These are phyloP conservation scores for Etheostoma spectabile DNA, from an alignment of 2,113 vertebrate genomes.

Conservation along the genomic window DNA sequence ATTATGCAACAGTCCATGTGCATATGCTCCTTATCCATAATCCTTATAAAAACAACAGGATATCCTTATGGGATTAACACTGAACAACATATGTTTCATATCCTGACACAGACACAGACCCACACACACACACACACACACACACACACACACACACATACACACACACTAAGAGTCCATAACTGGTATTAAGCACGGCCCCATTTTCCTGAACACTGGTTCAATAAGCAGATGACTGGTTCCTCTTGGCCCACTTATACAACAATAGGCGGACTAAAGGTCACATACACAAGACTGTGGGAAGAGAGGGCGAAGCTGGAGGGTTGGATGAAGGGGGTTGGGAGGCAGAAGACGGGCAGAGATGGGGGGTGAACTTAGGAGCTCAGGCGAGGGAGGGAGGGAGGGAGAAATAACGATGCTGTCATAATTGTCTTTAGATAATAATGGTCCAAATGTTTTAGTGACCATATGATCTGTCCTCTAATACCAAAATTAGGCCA, in stretches of 20 bases:
- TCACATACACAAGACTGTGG: conserved; percentile 61
- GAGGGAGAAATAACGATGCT: neutral
- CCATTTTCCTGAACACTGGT: conserved; percentile 40
- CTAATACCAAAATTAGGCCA: neutral
- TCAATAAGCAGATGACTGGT: conserved; percentile 58
- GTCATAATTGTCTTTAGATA: neutral
- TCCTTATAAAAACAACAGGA: conserved; percentile 52
- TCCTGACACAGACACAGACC: conserved; percentile 19
- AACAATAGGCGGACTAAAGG: conserved; percentile 67
- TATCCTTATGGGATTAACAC: conserved; percentile 56
- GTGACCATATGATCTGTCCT: neutral
- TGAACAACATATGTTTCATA: conserved; percentile 47
- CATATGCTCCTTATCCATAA: conserved; percentile 45
- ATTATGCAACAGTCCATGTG: conserved; percentile 51
- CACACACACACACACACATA: conserved; percentile 13
- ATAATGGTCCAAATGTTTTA: neutral
- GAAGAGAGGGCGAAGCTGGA: conserved; percentile 35
- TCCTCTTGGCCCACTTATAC: conserved; percentile 67
- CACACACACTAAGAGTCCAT: neutral
- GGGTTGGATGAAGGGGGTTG: conserved; percentile 9
- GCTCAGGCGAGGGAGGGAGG: neutral
- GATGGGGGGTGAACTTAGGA: neutral
- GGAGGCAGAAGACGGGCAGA: neutral
- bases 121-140: conserved; percentile 10
- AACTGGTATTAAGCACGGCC: conserved; percentile 23